Conservation (phyloP, 2,113 vertebrate species). For the Gnathonemus echidnorhynchus region DNA sequence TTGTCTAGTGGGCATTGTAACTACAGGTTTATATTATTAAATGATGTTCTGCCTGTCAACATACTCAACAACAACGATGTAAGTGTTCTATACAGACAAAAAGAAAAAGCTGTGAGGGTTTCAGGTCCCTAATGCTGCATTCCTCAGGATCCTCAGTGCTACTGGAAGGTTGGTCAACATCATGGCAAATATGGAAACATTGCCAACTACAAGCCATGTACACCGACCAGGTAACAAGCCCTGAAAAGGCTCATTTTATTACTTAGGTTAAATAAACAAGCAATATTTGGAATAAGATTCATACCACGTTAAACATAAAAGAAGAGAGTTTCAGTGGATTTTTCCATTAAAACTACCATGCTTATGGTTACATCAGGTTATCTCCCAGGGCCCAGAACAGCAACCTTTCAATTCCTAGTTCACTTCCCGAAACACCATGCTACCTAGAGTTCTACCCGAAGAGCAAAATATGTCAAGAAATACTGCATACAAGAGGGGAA, state of each 20-base stretch:
- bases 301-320: background rate
- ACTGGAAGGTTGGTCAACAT: background rate
- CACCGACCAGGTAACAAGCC: background rate
- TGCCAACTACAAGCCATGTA: background rate
- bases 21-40: background rate
- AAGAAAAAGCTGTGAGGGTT: background rate
- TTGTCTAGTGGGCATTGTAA: background rate
- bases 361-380: background rate
- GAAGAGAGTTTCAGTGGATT: background rate
- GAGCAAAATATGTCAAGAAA: background rate
- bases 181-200: background rate
- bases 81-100: background rate
- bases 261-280: background rate
- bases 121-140: background rate
- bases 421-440: background rate
- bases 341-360: constrained; percentile 1
- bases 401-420: background rate
- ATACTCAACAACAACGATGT: background rate
- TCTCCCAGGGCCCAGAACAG: background rate
- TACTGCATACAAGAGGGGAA: background rate
- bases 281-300: background rate
- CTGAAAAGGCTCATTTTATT: background rate
- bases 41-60: background rate
- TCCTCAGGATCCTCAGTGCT: background rate
- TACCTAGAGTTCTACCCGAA: background rate